phyloP scores from a whole-genome alignment of 2,113 vertebrate species.

The Oxygymnocypris stewartii region DNA sequence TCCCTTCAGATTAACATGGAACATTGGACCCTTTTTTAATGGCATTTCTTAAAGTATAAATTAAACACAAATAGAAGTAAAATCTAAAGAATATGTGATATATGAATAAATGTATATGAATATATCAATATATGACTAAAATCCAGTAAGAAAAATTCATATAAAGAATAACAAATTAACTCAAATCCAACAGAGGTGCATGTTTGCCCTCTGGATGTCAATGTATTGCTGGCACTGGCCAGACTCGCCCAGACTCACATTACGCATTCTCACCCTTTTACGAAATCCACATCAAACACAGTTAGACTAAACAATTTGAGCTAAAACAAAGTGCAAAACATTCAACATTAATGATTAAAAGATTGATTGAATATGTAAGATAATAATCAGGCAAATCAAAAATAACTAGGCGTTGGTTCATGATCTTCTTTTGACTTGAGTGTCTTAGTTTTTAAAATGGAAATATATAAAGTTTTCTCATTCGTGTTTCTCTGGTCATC shows the following conservation, averaged over 20 bases:
- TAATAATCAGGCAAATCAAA: neutral
- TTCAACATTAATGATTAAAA: neutral
- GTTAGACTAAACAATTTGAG: too few species aligned
- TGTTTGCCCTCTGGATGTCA: neutral
- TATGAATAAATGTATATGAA: neutral
- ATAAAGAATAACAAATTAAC: neutral
- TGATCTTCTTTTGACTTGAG: neutral
- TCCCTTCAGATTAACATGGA: neutral
- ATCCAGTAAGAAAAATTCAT: neutral
- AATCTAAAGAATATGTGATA: neutral
- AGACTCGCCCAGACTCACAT: neutral
- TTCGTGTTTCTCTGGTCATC: neutral
- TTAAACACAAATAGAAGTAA: neutral
- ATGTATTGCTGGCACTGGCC: neutral
- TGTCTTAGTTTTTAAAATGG: neutral
- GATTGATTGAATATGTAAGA: neutral
- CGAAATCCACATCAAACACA: neutral
- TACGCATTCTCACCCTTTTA: neutral
- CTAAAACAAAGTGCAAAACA: neutral
- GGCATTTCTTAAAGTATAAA: neutral
- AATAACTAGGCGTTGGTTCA: neutral
- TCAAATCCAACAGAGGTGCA: neutral
- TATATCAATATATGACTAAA: neutral
- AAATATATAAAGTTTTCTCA: neutral
- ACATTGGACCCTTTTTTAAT: neutral